Evolutionary conservation across 2,888 invertebrate genomes (phyloP), one percentile per base, ranked within the genome.

Genomic region (Slavum lentiscoides): DNA sequence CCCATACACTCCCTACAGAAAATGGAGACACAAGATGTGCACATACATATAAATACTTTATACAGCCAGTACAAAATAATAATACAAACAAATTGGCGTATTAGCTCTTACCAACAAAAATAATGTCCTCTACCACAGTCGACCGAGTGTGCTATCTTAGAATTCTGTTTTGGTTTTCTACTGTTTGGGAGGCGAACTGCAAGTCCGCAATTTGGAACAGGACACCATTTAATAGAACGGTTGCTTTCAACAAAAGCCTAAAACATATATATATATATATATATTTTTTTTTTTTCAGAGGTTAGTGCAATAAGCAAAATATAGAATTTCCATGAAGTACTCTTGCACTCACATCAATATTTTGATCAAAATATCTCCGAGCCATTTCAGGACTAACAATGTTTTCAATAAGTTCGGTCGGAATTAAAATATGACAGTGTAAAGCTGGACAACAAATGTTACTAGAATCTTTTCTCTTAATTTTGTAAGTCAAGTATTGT

Each of bases 211-310:
- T 90, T 91, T 49, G 91, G 90, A 84, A 88, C 89, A 5, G 91
- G 91, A 85, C 91, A 92, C 91, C 91, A 92, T 86, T 92, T 91
- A 83, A 92, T 91, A 83, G 88, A 88, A 82, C 91, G 90, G 85
- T 91, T 92, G 83, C 90, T 90, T 84, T 91, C 91, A 66, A 92
- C 91, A 86, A 91, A 91, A 7, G 91, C 91, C 91, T 91, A 84
- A 1, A 85, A 84, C 13, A 13, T 49, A 39, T 6, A 39, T 39
- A n/a, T n/a, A n/a, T n/a, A n/a, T n/a, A n/a, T 30, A 30, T 30
- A 30, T 43, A 37, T 30, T 53, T 69, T 5, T 9, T 13, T 49
- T 13, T 49, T 49, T 13, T 49, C 49, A 62, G 64, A 64, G 13
- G 2, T 39, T 19, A 62, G 9, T 19, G 74, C 37, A 72, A 58